Evolutionary conservation across 2,888 invertebrate species (phyloP).

Genomic region (Meloe dianella): DNA sequence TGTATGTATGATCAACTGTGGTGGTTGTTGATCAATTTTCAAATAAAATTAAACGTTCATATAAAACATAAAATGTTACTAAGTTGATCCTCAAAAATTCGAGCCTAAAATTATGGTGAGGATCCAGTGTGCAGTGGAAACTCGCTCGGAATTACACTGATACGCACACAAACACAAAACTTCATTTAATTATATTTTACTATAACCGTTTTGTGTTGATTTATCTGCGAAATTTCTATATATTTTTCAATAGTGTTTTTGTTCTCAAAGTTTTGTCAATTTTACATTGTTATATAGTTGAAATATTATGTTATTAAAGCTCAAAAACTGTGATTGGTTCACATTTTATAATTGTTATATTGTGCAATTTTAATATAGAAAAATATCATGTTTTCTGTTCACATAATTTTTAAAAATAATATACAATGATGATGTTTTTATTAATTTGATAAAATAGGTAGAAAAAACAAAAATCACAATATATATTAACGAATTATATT

Average conservation of each 20-base stretch:
- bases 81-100: too few species aligned
- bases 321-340: constrained; percentile 34
- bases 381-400: constrained; percentile 23
- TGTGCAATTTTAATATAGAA: constrained; percentile 32
- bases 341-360: constrained; percentile 30
- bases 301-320: constrained; percentile 17
- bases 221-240: too few species aligned
- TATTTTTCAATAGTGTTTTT: too few species aligned
- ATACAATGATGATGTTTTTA: constrained; percentile 9
- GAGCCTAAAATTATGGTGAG: too few species aligned
- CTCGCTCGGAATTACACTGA: too few species aligned
- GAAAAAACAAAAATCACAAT: neutral
- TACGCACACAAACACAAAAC: constrained; percentile 29
- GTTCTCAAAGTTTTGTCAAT: constrained; percentile 17
- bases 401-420: constrained; percentile 17
- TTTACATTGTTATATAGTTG: constrained; percentile 22
- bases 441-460: neutral
- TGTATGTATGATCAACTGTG: too few species aligned
- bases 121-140: too few species aligned
- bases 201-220: neutral
- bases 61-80: too few species aligned
- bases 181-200: constrained; percentile 22
- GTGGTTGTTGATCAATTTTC: too few species aligned
- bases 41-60: too few species aligned
- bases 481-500: neutral